phyloP scores from a whole-genome alignment of 1,140 invertebrate species.

The Carposina sasakii region DNA sequence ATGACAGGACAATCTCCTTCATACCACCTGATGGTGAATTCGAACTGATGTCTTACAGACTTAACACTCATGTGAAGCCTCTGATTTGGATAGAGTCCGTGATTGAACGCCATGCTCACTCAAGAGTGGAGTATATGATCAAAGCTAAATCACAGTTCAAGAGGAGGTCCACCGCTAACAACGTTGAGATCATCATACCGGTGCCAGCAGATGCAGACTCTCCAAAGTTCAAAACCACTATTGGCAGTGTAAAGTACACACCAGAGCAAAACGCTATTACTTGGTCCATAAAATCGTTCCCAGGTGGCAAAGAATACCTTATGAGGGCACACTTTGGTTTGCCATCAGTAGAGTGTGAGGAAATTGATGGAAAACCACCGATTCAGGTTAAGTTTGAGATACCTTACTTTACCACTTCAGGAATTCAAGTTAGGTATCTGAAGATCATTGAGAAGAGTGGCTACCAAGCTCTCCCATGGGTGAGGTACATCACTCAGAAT shows the following conservation, averaged over 20 bases:
- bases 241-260: slow-evolving; percentile 97
- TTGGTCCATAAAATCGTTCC: slow-evolving; percentile 99
- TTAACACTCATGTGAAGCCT: slow-evolving; percentile 98
- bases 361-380: slow-evolving; percentile 96
- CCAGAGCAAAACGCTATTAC: slow-evolving; percentile 98
- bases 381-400: slow-evolving; percentile 99
- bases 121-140: slow-evolving; percentile 99
- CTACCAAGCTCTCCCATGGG: slow-evolving; percentile 99
- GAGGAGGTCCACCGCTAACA: slow-evolving; percentile 97
- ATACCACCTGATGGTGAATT: slow-evolving; percentile 99
- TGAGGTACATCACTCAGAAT: slow-evolving; percentile 99
- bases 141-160: slow-evolving; percentile 99
- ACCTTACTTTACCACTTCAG: slow-evolving; percentile 99
- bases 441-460: slow-evolving; percentile 99
- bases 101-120: slow-evolving; percentile 98
- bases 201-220: slow-evolving; percentile 98
- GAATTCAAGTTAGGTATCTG: slow-evolving; percentile 98
- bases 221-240: slow-evolving; percentile 98
- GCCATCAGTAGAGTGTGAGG: slow-evolving; percentile 96
- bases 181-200: slow-evolving; percentile 99
- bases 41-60: slow-evolving; percentile 99
- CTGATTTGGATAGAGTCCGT: slow-evolving; percentile 99
- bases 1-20: slow-evolving; percentile 98
- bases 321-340: slow-evolving; percentile 99
- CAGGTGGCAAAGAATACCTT: slow-evolving; percentile 98